Evolutionary conservation across 2,797 vertebrate species (phyloP).

Genomic region (Urosaurus nigricauda): DNA sequence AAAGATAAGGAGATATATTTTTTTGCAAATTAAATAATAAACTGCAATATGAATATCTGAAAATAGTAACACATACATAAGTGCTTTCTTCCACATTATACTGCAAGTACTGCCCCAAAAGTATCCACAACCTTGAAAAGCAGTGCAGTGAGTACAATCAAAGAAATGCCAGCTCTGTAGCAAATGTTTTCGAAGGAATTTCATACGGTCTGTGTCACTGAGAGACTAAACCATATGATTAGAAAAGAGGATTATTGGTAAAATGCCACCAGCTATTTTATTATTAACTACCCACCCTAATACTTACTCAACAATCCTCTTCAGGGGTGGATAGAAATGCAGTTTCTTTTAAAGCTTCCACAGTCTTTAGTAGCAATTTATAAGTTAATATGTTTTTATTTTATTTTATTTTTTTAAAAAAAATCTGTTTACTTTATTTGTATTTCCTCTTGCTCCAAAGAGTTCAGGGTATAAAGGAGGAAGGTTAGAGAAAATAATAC

Average conservation of each 20-base stretch:
- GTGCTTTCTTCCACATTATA: no score
- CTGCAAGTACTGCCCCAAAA: no score
- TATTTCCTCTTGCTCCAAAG: no score
- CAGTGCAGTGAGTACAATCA: conserved; percentile 29
- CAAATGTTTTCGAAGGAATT: conserved; percentile 41
- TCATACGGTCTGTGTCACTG: conserved; percentile 3
- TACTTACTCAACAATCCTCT: not conserved
- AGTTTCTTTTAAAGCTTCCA: not conserved
- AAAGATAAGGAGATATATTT: not conserved
- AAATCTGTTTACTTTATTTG: not conserved
- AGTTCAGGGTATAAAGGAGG: no score
- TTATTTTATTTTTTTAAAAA: no score
- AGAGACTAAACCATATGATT: conserved; percentile 34
- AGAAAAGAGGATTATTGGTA: conserved; percentile 18
- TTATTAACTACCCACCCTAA: conserved; percentile 18
- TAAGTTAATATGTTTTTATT: not conserved
- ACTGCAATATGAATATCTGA: no score
- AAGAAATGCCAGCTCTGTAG: conserved; percentile 41
- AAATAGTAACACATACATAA: no score
- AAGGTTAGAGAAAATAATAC: not conserved
- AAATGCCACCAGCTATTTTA: conserved; percentile 1
- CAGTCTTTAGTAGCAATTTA: not conserved
- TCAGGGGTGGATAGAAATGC: not conserved
- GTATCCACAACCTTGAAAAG: not conserved
- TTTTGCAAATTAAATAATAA: no score